Conservation (phyloP, 2,797 vertebrate species). For the Ctenochaetus hawaiiensis region DNA sequence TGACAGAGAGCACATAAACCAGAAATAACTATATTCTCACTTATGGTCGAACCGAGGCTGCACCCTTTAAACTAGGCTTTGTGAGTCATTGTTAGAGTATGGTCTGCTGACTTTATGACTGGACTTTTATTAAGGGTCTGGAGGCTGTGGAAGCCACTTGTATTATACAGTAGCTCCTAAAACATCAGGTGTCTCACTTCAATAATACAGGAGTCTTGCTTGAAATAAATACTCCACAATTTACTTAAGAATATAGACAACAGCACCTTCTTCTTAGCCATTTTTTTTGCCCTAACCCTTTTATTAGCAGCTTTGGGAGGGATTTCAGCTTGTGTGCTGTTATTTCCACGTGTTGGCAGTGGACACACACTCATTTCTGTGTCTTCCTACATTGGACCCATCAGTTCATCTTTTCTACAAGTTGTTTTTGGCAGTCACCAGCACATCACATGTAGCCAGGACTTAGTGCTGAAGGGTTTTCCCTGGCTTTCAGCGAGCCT, state of each 20-base stretch:
- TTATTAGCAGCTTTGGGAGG: slow-evolving; percentile 27
- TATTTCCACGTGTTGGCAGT: slow-evolving; percentile 15
- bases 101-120: slow-evolving; percentile 43
- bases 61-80: slow-evolving; percentile 27
- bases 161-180: slow-evolving; percentile 12
- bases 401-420: slow-evolving; percentile 14
- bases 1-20: slow-evolving; percentile 15
- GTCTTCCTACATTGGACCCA: neutral
- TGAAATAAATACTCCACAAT: neutral
- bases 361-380: neutral
- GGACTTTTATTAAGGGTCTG: slow-evolving; percentile 46
- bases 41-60: neutral
- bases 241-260: slow-evolving; percentile 20
- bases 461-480: slow-evolving; percentile 37
- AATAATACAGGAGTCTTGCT: slow-evolving; percentile 5
- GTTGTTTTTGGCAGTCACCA: slow-evolving; percentile 44
- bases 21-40: slow-evolving; percentile 50
- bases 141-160: slow-evolving; percentile 12
- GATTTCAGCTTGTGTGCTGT: slow-evolving; percentile 8
- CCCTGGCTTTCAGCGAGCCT: slow-evolving; percentile 35
- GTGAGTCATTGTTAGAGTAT: slow-evolving; percentile 39
- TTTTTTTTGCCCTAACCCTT: slow-evolving; percentile 10
- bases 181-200: slow-evolving; percentile 22
- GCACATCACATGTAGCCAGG: slow-evolving; percentile 40
- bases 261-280: neutral